Conservation (phyloP, 2,888 invertebrate species). For the Rotaria magnacalcarata region DNA sequence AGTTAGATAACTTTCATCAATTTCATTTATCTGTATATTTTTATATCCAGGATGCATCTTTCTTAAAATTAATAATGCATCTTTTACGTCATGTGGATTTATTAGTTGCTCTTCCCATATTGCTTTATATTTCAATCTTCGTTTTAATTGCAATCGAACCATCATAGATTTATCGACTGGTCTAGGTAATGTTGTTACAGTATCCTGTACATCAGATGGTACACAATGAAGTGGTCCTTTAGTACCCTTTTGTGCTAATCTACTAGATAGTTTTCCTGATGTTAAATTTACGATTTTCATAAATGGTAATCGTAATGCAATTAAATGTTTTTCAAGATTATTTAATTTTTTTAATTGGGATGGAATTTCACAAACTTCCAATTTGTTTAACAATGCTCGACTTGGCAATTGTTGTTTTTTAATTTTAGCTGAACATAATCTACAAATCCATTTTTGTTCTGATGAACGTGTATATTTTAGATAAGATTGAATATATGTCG, state of each 20-base stretch:
- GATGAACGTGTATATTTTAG: neutral
- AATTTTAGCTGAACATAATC: neutral
- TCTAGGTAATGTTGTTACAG: conserved; percentile 48
- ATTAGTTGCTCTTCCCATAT: conserved; percentile 38
- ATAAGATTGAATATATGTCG: neutral
- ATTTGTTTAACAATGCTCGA: neutral
- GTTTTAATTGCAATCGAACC: conserved; percentile 51
- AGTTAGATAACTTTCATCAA: conserved; percentile 47
- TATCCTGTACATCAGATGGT: conserved; percentile 49
- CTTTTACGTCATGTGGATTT: conserved; percentile 17
- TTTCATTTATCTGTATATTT: conserved; percentile 49
- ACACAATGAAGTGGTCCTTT: conserved; percentile 44
- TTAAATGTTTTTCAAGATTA: neutral
- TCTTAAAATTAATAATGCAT: conserved; percentile 43
- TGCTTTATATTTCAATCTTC: conserved; percentile 46
- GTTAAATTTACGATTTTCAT: neutral
- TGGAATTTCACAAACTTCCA: neutral
- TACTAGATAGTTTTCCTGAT: neutral
- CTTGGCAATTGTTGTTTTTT: neutral
- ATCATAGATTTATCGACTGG: conserved; percentile 49
- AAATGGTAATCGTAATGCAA: neutral
- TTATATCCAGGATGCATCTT: conserved; percentile 44
- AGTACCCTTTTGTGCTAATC: neutral
- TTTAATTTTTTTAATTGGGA: neutral
- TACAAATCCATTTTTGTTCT: neutral